Percentiles rank a stretch among this genome's conserved stretches.
These are phyloP conservation scores for Drosophila ironensis DNA, from an alignment of 1,140 invertebrate genomes.

Conservation along the genomic window DNA sequence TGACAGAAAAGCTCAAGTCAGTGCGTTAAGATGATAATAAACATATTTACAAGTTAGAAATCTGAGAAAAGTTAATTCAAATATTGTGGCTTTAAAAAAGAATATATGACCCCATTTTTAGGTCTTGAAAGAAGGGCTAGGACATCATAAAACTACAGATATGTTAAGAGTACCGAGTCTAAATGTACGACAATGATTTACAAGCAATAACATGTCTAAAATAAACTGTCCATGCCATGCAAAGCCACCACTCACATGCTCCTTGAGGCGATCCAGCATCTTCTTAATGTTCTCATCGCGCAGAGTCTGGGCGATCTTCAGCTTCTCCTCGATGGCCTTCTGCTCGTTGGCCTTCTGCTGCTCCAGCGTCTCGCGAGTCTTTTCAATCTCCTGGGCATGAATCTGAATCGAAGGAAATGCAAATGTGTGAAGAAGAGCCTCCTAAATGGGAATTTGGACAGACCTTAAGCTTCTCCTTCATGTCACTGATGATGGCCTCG, in stretches of 20 bases:
- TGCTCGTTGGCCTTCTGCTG: conserved; percentile 92
- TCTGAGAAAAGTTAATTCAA: too few relatives aligned
- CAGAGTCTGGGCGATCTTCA: conserved; percentile 91
- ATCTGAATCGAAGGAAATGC: conserved; percentile 68
- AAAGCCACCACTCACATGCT: conserved; percentile 87
- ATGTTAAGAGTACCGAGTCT: too few relatives aligned
- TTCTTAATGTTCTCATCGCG: conserved; percentile 93
- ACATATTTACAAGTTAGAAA: too few relatives aligned
- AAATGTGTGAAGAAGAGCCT: too few relatives aligned
- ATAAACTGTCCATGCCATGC: neutral
- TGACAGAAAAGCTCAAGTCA: too few relatives aligned
- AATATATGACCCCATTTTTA: too few relatives aligned
- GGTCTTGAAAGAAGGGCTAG: too few relatives aligned
- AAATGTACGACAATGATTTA: too few relatives aligned
- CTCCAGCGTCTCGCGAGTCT: conserved; percentile 90
- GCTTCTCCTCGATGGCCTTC: conserved; percentile 91
- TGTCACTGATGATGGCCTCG: conserved; percentile 92
- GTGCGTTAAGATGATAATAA: too few relatives aligned
- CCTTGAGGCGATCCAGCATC: conserved; percentile 93
- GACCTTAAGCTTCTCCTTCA: conserved; percentile 94
- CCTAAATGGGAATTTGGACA: conserved; percentile 63
- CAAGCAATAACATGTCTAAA: too few relatives aligned
- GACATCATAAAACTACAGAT: too few relatives aligned
- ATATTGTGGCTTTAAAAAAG: too few relatives aligned
- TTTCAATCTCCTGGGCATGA: conserved; percentile 91